Conservation (phyloP, 2,113 vertebrate genomes). For the Australoheros scitulus region DNA sequence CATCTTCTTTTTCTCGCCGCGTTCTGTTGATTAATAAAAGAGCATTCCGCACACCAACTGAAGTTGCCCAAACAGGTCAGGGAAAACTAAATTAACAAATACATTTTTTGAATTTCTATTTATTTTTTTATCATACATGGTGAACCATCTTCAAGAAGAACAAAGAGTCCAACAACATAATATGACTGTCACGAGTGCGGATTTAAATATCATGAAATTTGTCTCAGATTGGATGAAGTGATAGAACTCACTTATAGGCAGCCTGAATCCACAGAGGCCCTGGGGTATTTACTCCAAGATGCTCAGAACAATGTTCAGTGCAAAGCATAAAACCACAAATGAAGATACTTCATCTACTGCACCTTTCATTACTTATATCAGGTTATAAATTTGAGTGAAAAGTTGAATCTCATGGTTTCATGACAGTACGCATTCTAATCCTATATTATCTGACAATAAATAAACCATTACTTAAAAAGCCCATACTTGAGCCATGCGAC, state of each 20-base stretch:
- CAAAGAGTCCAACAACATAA: not conserved
- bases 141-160: no score
- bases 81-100: no score
- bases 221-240: no score
- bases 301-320: not conserved
- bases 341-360: not conserved
- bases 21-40: no score
- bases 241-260: no score
- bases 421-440: not conserved
- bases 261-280: not conserved
- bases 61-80: no score
- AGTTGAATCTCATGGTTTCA: not conserved
- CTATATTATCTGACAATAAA: not conserved
- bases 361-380: not conserved
- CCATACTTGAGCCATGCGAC: no score
- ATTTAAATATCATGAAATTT: not conserved
- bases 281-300: not conserved
- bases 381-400: not conserved
- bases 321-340: not conserved
- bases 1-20: no score
- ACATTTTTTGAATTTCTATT: no score
- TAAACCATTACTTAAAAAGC: not conserved
- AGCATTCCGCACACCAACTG: no score
- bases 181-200: not conserved
- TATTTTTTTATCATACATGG: no score